These are phyloP conservation scores for Lepas anatifera DNA, from an alignment of 2,888 invertebrate species.

Conservation along the genomic window DNA sequence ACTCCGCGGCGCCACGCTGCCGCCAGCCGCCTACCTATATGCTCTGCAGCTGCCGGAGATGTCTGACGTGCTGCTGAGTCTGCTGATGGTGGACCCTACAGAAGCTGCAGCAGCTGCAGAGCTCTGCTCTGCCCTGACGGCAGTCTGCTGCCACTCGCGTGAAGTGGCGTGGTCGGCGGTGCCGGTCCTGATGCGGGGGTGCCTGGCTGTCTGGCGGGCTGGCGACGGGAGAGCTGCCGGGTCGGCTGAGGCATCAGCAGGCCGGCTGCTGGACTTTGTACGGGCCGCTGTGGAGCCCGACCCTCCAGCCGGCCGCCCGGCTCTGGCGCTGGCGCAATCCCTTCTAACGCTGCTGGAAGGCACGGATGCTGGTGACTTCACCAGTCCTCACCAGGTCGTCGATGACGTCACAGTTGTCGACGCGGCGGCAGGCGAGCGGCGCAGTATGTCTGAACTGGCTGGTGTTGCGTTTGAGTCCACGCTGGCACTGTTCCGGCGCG, in stretches of 20 bases:
- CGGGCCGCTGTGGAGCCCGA: background rate
- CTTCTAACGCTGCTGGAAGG: background rate
- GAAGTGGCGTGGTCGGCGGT: background rate
- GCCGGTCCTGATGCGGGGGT: background rate
- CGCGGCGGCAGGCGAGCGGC: background rate
- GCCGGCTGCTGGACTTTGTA: background rate
- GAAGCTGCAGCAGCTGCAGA: background rate
- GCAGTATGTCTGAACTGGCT: too few species aligned
- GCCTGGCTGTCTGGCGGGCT: background rate
- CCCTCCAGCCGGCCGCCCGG: background rate
- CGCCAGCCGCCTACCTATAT: background rate
- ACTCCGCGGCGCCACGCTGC: background rate
- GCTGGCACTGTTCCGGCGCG: background rate
- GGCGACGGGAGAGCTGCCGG: background rate
- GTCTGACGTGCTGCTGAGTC: too few species aligned
- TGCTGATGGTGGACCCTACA: background rate
- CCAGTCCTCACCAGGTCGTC: background rate
- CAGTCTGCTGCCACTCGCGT: background rate
- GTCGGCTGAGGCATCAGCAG: background rate
- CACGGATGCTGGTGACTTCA: background rate
- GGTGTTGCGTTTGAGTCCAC: too few species aligned
- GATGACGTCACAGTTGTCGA: background rate
- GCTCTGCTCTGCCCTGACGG: background rate
- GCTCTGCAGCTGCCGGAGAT: background rate
- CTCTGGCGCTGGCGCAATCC: background rate